Evolutionary conservation across 2,797 vertebrate species (phyloP), one percentile per base, ranked within the genome.

Genomic region (Xenopus petersii): DNA sequence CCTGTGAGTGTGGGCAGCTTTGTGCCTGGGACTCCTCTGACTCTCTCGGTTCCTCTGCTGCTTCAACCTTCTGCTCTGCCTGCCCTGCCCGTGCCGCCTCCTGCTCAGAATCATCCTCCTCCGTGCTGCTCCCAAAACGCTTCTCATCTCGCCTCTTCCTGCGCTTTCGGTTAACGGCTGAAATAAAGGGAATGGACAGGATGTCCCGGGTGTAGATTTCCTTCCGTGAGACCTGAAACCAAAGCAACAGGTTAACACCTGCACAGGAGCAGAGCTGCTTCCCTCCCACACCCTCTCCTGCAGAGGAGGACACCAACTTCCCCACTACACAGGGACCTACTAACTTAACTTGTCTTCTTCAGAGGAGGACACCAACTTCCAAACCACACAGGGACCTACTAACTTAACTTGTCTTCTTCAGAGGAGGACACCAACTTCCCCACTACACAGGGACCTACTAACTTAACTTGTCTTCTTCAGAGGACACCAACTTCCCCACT

Each of bases 141-240:
- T 93, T 93, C 33, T 84, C 89, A 74, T 93, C 93, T 8, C 91
- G 92, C 77, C 93, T 93, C 84, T 96, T 98, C 84, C 93, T 94
- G 77, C 97, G 93, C 83, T 97, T 98, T 83, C 93, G 94, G 86
- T 93, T 93, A 30, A 95, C 94, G 0, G 96, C 96, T 9, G 97
- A 95, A 92, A 97, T 94, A 87, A 98, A 98, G 88, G 97, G 96
- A 89, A 98, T 91, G 81, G 95, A 88, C 89, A 98, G 92, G 89
- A 96, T 94, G 87, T 98, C 96, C 4, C 71, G 71, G 24, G 92
- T 84, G 70, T 91, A 93, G 21, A 94, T 91, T 80, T 95, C 96
- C 84, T 93, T 95, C 89, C 93, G 94, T 56, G 95, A 93, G 13
- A 92, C 93, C 97, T 99, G 86, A 59, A 47, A 5, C 7, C 68